These are phyloP conservation scores for Catocala fraxini DNA, from an alignment of 2,888 invertebrate species.

Conservation along the genomic window DNA sequence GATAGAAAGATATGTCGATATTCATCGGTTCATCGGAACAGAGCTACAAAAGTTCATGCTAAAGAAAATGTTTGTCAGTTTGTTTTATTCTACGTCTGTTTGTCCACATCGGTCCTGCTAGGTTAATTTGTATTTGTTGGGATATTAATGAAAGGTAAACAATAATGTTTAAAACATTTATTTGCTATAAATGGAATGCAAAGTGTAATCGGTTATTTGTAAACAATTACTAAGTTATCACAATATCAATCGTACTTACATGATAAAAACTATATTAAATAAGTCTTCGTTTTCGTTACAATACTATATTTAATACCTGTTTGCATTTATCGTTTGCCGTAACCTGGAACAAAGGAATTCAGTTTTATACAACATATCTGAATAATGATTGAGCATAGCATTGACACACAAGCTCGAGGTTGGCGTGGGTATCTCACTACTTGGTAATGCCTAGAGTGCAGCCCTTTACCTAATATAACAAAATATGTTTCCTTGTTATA, in stretches of 20 bases:
- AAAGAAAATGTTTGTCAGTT: too few relatives aligned
- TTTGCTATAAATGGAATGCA: conserved; percentile 10
- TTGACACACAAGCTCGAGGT: too few relatives aligned
- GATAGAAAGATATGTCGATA: too few relatives aligned
- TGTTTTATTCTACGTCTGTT: too few relatives aligned
- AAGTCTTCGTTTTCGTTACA: conserved; percentile 59
- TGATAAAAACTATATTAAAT: conserved; percentile 49
- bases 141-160: background rate
- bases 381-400: background rate
- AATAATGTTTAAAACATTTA: conserved; percentile 9
- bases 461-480: too few relatives aligned
- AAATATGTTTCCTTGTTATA: too few relatives aligned
- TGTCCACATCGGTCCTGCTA: too few relatives aligned
- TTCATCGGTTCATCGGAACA: too few relatives aligned
- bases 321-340: conserved; percentile 65
- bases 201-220: conserved; percentile 11
- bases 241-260: conserved; percentile 38
- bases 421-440: too few relatives aligned
- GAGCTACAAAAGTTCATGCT: too few relatives aligned
- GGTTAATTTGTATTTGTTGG: too few relatives aligned
- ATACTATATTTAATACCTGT: conserved; percentile 39
- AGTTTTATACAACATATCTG: background rate
- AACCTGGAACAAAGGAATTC: conserved; percentile 69
- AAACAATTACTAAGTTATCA: conserved; percentile 34
- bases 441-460: too few relatives aligned